phyloP scores from a whole-genome alignment of 1,140 invertebrate species.

The Drosophila takahashii region DNA sequence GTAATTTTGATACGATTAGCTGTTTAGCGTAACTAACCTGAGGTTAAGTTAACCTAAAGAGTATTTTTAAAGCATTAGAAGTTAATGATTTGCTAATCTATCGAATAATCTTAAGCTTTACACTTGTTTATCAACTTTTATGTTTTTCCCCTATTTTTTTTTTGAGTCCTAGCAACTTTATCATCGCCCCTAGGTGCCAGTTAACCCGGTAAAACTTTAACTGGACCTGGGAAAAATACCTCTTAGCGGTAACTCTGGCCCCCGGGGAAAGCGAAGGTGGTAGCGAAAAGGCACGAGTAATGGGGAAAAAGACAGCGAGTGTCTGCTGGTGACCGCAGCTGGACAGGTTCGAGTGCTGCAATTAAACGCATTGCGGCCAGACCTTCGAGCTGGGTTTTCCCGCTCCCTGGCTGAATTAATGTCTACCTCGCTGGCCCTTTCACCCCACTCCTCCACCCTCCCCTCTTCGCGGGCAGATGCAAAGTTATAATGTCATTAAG shows the following conservation, averaged over 20 bases:
- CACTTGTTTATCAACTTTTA: not conserved
- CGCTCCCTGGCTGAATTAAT: constrained; percentile 49
- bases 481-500: constrained; percentile 82
- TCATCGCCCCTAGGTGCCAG: not conserved
- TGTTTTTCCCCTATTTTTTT: not conserved
- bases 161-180: constrained; percentile 2
- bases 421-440: constrained; percentile 27
- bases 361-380: constrained; percentile 64
- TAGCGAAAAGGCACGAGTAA: not conserved
- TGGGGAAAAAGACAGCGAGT: not conserved
- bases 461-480: constrained; percentile 36
- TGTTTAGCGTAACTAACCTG: not conserved
- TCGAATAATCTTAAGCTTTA: too few relatives aligned
- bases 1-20: too few relatives aligned
- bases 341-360: constrained; percentile 63
- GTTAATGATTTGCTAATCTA: too few relatives aligned
- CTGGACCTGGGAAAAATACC: not conserved
- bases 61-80: too few relatives aligned
- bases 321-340: constrained; percentile 54
- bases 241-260: too few relatives aligned
- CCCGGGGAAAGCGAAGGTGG: too few relatives aligned
- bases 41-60: not conserved
- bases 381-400: constrained; percentile 7
- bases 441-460: not conserved
- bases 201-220: constrained; percentile 10